These are phyloP conservation scores for Drosophila rhopaloa DNA, from an alignment of 1,140 invertebrate species.

Conservation along the genomic window DNA sequence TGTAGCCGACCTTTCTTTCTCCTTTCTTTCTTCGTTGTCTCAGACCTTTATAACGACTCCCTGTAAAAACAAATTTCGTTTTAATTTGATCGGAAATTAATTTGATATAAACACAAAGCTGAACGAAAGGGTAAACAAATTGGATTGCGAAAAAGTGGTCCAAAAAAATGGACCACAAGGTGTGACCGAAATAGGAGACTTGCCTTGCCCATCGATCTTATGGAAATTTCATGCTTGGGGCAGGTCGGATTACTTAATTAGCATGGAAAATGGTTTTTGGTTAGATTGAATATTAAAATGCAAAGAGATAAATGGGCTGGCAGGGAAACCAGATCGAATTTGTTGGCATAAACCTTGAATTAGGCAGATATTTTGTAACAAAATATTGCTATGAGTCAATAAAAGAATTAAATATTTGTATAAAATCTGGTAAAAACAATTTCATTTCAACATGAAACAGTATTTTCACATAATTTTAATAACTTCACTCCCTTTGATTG, in stretches of 20 bases:
- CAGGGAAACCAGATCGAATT: conserved; percentile 31
- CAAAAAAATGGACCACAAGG: conserved; percentile 51
- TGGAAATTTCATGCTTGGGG: conserved; percentile 38
- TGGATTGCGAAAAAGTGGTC: conserved; percentile 58
- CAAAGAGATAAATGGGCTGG: conserved; percentile 6
- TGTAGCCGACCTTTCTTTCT: conserved; percentile 21
- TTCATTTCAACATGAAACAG: too few relatives aligned
- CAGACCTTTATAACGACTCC: conserved; percentile 10
- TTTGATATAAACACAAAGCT: conserved; percentile 47
- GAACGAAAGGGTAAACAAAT: conserved; percentile 56
- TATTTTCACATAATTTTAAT: too few relatives aligned
- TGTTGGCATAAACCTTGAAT: conserved; percentile 27
- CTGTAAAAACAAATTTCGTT: conserved; percentile 58
- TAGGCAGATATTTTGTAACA: conserved; percentile 26
- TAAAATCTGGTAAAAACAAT: too few relatives aligned
- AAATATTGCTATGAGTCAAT: background rate
- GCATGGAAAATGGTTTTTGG: conserved; percentile 44
- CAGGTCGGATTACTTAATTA: conserved; percentile 52
- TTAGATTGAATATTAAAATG: conserved; percentile 30
- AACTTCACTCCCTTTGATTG: too few relatives aligned
- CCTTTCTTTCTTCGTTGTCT: conserved; percentile 41
- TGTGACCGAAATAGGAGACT: conserved; percentile 18
- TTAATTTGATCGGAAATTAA: conserved; percentile 74
- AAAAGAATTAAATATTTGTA: too few relatives aligned
- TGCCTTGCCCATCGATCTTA: background rate